These are phyloP conservation scores for Dryobates pubescens DNA, from an alignment of 2,797 vertebrate species.

Conservation along the genomic window DNA sequence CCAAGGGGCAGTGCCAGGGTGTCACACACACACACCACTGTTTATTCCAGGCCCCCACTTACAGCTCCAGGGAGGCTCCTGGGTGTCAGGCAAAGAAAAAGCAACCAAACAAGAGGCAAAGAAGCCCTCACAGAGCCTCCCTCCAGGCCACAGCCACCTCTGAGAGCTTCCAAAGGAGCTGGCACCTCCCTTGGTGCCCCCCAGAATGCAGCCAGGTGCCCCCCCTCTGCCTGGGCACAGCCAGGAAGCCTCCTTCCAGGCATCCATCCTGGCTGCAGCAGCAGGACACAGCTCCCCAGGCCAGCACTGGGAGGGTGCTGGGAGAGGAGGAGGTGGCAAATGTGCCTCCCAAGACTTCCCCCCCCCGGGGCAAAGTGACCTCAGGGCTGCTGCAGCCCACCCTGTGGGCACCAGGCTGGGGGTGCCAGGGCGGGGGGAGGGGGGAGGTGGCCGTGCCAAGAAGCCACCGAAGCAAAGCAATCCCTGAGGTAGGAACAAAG, in stretches of 20 bases:
- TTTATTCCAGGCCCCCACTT: constrained; percentile 37
- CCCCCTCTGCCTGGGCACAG: rapidly evolving
- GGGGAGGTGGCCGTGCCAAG: background rate
- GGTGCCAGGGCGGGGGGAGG: too few species aligned
- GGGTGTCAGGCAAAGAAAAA: background rate
- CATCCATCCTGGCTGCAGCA: rapidly evolving
- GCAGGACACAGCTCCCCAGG: background rate
- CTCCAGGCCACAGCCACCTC: background rate
- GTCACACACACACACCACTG: background rate
- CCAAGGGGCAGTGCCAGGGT: background rate
- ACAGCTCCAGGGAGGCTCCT: background rate
- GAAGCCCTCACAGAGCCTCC: background rate
- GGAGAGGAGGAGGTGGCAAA: rapidly evolving
- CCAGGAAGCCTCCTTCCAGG: background rate
- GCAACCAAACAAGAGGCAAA: background rate
- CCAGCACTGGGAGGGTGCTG: rapidly evolving
- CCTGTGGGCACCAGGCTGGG: too few species aligned
- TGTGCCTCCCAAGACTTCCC: too few species aligned
- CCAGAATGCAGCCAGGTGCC: rapidly evolving
- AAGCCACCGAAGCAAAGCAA: background rate
- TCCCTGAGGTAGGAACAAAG: constrained; percentile 44
- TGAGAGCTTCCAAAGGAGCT: background rate
- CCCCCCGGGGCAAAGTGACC: background rate
- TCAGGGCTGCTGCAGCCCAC: background rate
- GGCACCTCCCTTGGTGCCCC: background rate